Percentiles rank a stretch among this genome's conserved stretches.
These are phyloP conservation scores for Hemiprocne comata DNA, from an alignment of 2,113 vertebrate genomes.

Conservation along the genomic window DNA sequence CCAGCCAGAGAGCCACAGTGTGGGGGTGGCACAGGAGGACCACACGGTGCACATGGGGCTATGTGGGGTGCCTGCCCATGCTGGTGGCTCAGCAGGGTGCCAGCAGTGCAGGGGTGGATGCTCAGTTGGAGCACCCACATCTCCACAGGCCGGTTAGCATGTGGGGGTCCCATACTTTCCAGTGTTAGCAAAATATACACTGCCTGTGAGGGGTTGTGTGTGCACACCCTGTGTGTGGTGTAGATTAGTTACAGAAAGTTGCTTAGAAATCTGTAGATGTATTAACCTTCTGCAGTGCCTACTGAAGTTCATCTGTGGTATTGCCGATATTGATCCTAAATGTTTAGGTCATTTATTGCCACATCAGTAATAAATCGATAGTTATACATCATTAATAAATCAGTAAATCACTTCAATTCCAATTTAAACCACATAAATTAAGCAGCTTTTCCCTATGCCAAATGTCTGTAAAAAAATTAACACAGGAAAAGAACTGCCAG, in stretches of 20 bases:
- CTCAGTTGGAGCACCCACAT: neutral
- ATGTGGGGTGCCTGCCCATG: rapidly evolving
- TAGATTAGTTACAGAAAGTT: neutral
- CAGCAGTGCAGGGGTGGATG: neutral
- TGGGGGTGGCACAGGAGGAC: neutral
- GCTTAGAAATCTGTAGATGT: neutral
- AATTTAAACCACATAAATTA: neutral
- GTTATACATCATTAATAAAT: neutral
- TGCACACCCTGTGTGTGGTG: no score
- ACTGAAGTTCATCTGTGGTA: neutral
- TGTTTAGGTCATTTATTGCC: neutral
- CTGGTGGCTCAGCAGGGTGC: neutral
- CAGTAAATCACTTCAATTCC: neutral
- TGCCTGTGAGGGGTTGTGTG: neutral
- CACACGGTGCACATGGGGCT: neutral
- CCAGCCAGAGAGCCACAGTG: no score
- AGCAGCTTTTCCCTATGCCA: neutral
- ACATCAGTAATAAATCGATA: neutral
- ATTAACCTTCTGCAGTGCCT: neutral
- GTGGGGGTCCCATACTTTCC: neutral
- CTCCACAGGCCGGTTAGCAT: neutral
- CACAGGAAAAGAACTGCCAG: neutral
- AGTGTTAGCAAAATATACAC: neutral
- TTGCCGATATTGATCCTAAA: neutral
- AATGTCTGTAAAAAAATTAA: neutral